These are phyloP conservation scores for Lissonota sp. DNA, from an alignment of 2,888 invertebrate genomes.

Conservation along the genomic window DNA sequence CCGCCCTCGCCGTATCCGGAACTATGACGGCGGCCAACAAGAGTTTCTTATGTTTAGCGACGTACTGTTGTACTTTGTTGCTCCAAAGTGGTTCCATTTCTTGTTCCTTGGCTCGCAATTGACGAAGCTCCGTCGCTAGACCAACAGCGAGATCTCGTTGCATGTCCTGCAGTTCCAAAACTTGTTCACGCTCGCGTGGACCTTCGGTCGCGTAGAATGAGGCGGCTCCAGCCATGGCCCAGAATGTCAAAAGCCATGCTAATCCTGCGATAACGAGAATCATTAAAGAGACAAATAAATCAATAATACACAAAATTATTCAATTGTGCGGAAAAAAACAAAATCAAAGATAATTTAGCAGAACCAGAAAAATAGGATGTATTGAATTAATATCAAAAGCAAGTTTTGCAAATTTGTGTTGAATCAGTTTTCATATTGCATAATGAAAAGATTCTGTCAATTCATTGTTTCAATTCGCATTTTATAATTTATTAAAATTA, in stretches of 20 bases:
- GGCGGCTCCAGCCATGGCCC: constrained; percentile 88
- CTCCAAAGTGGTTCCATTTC: constrained; percentile 86
- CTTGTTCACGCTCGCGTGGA: constrained; percentile 86
- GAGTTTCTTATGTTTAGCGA: constrained; percentile 86
- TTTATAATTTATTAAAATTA: no score
- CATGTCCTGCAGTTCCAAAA: constrained; percentile 85
- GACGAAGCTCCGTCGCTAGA: constrained; percentile 87
- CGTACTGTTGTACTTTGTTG: constrained; percentile 86
- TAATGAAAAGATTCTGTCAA: no score
- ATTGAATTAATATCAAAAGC: no score
- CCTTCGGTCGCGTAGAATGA: constrained; percentile 89
- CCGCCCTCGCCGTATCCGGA: constrained; percentile 86
- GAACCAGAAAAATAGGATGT: no score
- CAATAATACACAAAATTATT: no score
- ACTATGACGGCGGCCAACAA: constrained; percentile 86
- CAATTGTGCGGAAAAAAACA: neutral
- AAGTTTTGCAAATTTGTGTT: no score
- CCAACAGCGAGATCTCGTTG: constrained; percentile 88
- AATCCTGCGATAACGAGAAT: constrained; percentile 82
- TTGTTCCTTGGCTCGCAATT: constrained; percentile 84
- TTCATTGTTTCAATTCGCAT: no score
- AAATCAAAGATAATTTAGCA: neutral
- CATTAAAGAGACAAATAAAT: no score
- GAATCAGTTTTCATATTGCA: no score
- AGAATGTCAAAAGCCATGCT: constrained; percentile 86